These are phyloP conservation scores for Agonopterix alstromeriana DNA, from an alignment of 2,888 invertebrate species.

Conservation along the genomic window DNA sequence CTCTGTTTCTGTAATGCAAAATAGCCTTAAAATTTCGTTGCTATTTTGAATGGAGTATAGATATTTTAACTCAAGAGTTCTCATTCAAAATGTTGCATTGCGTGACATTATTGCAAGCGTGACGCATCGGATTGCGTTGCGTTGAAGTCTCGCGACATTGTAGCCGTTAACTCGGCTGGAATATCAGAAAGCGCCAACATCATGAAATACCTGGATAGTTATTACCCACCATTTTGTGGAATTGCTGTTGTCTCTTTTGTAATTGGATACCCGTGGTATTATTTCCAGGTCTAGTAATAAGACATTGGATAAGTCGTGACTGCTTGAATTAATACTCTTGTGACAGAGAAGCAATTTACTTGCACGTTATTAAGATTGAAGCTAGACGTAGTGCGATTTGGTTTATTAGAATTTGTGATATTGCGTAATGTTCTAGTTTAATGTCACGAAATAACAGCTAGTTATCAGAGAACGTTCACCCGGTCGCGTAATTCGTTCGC, in stretches of 20 bases:
- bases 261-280: constrained; percentile 38
- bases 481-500: constrained; percentile 47
- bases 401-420: constrained; percentile 30
- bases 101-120: constrained; percentile 18
- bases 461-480: constrained; percentile 44
- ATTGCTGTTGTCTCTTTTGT: constrained; percentile 39
- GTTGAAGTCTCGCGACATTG: constrained; percentile 26
- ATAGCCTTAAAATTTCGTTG: no score
- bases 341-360: constrained; percentile 34
- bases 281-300: constrained; percentile 41
- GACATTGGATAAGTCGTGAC: constrained; percentile 46
- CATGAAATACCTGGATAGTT: constrained; percentile 31
- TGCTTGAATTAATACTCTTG: constrained; percentile 39
- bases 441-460: constrained; percentile 48
- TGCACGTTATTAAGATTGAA: constrained; percentile 34
- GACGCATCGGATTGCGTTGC: constrained; percentile 27
- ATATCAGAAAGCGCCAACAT: constrained; percentile 35
- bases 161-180: constrained; percentile 23
- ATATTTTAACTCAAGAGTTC: background rate
- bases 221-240: constrained; percentile 35
- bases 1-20: no score
- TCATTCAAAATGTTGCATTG: background rate
- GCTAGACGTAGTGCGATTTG: constrained; percentile 22
- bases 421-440: constrained; percentile 41
- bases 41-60: no score